Evolutionary conservation across 1,140 invertebrate species (phyloP), one percentile per base, ranked within the genome.

Genomic region (Cydia pomonella): DNA sequence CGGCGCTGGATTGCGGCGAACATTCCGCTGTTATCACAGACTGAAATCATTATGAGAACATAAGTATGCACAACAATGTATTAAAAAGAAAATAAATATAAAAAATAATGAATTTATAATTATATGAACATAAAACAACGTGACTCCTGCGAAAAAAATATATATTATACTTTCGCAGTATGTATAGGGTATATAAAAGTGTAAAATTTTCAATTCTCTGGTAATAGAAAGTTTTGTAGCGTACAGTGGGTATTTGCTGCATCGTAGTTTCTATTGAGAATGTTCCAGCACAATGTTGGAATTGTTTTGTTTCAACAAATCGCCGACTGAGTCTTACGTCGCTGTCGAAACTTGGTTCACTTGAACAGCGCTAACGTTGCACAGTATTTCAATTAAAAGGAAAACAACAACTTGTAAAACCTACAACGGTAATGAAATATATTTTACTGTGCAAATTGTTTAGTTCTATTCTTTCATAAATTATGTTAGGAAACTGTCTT

Each of bases 261-360:
- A 69, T 33, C 63, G 23, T 23, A 23, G 63, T 69, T 21, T 69
- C 64, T n/a, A 38, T 69, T 23, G 27, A 69, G 33, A 69, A 69
- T 38, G n/a, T 69, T 33, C 64, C 29, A 38, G 64, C 16, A 18
- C n/a, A 38, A 33, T 69, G 13, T 69, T 69, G 64, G 29, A 33
- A 69, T n/a, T 69, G 29, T 69, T 64, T 64, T 69, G 64, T 69
- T 69, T 33, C 64, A 69, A 69, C 29, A 38, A 69, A 69, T 69
- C 27, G 64, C 29, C 29, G 41, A 69, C 29, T 69, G 16, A 69
- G 27, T 69, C n/a, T 69, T 59, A 59, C 53, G 53, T 59, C 53
- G 53, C 53, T 59, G 21, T 59, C 53, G 53, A 69, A 38, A 69
- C 29, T 69, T 69, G 7, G 64, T 38, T 18, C 29, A 21, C 27